Evolutionary conservation across 2,797 vertebrate genomes (phyloP).

Genomic region (Muscicapa striata): DNA sequence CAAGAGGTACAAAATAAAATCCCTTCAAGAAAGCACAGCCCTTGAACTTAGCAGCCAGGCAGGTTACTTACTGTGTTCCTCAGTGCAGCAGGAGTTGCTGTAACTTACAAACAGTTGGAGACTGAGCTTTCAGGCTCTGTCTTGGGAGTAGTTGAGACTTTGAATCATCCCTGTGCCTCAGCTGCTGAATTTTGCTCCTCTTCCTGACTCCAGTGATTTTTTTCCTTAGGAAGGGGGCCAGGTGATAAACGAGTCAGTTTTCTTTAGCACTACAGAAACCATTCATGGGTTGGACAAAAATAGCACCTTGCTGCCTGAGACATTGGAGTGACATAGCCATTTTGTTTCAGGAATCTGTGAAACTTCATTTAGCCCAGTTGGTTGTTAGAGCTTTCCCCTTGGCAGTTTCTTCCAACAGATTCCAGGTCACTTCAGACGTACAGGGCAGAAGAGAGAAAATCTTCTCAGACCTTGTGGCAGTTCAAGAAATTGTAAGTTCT

Average conservation of each 20-base stretch:
- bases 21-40: not conserved
- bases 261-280: not conserved
- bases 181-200: not conserved
- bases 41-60: not conserved
- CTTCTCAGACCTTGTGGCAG: not conserved
- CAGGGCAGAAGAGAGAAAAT: not conserved
- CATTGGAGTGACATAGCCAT: not conserved
- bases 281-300: not conserved
- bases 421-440: not conserved
- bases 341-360: not conserved
- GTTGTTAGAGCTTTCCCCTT: not conserved
- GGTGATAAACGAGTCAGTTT: not conserved
- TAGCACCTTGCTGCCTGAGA: not conserved
- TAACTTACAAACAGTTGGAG: not conserved
- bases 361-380: not conserved
- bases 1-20: not conserved
- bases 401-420: not conserved
- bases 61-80: not conserved
- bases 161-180: not conserved
- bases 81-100: not conserved
- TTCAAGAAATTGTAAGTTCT: not conserved
- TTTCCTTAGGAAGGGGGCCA: not conserved
- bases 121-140: rapidly evolving
- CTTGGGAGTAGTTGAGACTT: not conserved
- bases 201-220: not conserved